Conservation (phyloP, 2,113 vertebrate genomes). For the Uria aalge region DNA sequence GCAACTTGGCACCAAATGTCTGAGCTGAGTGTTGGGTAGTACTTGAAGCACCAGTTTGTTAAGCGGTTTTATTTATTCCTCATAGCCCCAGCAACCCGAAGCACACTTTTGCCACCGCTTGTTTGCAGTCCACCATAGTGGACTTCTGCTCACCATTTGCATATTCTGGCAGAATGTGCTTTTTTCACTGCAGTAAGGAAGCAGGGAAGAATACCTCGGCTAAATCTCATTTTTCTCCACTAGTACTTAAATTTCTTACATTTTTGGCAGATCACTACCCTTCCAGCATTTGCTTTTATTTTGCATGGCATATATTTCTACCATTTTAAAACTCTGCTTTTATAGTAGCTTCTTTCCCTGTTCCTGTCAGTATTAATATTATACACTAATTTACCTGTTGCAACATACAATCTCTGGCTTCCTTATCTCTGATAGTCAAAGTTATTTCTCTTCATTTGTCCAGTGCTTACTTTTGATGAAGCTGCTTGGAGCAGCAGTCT, state of each 20-base stretch:
- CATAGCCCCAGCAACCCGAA: neutral
- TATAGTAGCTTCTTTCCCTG: neutral
- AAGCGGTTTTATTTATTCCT: neutral
- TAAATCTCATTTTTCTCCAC: neutral
- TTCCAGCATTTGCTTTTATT: neutral
- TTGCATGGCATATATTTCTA: neutral
- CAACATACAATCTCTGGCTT: neutral
- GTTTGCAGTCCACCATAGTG: neutral
- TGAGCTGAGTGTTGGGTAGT: neutral
- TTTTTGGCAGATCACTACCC: neutral
- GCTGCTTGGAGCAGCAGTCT: neutral
- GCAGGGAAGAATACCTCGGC: neutral
- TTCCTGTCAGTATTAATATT: neutral
- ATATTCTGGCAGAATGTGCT: neutral
- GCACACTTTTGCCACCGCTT: neutral
- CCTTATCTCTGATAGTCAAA: neutral
- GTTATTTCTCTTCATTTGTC: neutral
- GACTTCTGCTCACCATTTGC: neutral
- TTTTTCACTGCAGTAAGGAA: neutral
- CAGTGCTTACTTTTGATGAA: neutral
- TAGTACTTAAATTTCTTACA: neutral
- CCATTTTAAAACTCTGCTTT: neutral
- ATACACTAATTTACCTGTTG: neutral
- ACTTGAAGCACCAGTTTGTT: neutral
- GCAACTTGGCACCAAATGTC: neutral